Percentiles rank a stretch among this genome's conserved stretches.
These are phyloP conservation scores for Ictalurus furcatus DNA, from an alignment of 2,113 vertebrate genomes.

Conservation along the genomic window DNA sequence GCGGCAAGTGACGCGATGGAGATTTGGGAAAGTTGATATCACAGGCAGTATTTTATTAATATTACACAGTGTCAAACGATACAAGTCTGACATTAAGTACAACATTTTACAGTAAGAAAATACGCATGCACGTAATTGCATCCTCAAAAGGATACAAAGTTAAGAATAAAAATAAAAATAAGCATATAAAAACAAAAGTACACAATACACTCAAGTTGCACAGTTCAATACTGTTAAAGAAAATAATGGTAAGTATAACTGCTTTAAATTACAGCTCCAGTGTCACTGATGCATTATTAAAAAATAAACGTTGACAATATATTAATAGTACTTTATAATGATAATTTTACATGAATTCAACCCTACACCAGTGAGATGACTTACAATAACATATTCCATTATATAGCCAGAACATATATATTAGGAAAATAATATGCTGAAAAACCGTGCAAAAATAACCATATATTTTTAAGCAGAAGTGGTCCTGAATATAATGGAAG, in stretches of 20 bases:
- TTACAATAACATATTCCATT: neutral
- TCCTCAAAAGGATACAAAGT: neutral
- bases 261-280: neutral
- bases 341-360: neutral
- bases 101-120: conserved; percentile 25
- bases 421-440: conserved; percentile 25
- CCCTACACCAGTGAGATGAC: neutral
- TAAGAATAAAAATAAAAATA: neutral
- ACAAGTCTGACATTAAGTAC: neutral
- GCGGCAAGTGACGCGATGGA: neutral
- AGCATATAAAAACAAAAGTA: neutral
- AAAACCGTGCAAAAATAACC: conserved; percentile 38
- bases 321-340: neutral
- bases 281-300: conserved; percentile 17
- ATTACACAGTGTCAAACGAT: conserved; percentile 16
- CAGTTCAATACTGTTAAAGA: conserved; percentile 28
- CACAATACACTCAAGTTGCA: neutral
- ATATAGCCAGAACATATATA: conserved; percentile 20
- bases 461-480: neutral
- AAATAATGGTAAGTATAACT: neutral
- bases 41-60: conserved; percentile 24
- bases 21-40: neutral
- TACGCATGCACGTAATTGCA: neutral
- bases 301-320: conserved; percentile 11
- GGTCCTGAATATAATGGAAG: conserved; percentile 39